Evolutionary conservation across 92 coral and sea anemone genomes (phyloP).

Genomic region (Pocillopora grandis): DNA sequence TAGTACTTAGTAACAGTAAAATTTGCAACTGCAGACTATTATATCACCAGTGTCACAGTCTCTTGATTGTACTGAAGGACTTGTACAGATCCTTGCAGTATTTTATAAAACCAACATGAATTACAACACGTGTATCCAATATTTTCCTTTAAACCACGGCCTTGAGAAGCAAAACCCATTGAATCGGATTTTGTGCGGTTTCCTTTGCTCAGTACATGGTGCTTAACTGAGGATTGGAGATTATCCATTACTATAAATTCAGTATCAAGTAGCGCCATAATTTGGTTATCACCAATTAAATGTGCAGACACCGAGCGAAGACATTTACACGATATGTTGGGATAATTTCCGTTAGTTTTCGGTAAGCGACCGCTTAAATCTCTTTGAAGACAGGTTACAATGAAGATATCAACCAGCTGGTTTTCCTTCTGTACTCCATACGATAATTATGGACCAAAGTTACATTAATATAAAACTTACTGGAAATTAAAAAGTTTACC

Average conservation of each 20-base stretch:
- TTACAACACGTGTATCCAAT: neutral
- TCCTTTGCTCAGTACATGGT: neutral
- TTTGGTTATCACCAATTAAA: neutral
- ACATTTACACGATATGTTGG: neutral
- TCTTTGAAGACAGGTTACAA: neutral
- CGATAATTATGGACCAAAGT: conserved; percentile 3
- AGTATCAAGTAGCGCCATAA: neutral
- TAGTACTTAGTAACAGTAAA: neutral
- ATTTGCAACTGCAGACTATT: neutral
- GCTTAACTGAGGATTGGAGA: conserved; percentile 5
- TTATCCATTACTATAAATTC: neutral
- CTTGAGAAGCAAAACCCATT: neutral
- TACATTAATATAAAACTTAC: neutral
- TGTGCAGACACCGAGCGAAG: neutral
- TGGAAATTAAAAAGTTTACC: conserved; percentile 1
- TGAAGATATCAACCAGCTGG: neutral
- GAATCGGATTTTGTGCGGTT: conserved; percentile 9
- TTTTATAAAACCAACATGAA: neutral
- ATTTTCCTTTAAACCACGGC: neutral
- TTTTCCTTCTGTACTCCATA: neutral
- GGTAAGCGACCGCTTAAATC: neutral
- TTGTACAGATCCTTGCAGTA: neutral
- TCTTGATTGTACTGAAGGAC: neutral
- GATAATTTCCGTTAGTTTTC: neutral
- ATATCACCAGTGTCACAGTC: neutral